Evolutionary conservation across 2,888 invertebrate species (phyloP), one percentile per base, ranked within the genome.

Genomic region (Syrphus vitripennis): DNA sequence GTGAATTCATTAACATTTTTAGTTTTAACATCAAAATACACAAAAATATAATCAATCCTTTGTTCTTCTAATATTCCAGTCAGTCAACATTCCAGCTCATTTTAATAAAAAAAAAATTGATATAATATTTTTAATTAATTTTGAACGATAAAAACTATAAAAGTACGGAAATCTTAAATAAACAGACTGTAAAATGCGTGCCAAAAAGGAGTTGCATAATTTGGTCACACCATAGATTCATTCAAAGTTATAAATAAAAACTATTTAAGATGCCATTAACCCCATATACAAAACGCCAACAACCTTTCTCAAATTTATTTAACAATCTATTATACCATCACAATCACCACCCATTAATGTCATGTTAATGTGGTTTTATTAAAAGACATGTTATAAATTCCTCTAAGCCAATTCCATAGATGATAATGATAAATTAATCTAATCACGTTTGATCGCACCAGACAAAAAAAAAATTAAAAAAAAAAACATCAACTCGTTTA

Each of bases 391-490:
- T 16, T 26, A 61, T 19, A 50, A 31, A 37, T 21, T 67, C 37
- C 31, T 65, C 78, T 70, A 63, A 59, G 19, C 3, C 29, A 4
- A 31, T 12, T 48, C 6, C 10, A 26, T 14, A 14, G 1, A 69
- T 72, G 42, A 16, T 19, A 12, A 69, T 72, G 42, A 16, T 19
- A 12, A 26, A 65, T 65, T 29, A 80, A 76, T 48, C 76, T 4
- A 24, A 67, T 80, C 84, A 84, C 84, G 84, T 84, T 31, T 59
- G 53, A 72, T 67, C 72, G 31, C 76, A 72, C 79, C 12, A 10
- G 57, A 63, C 29, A 48, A 74, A 78, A 83, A 29, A 29, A 29
- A 57, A 70, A 79, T 67, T 65, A 24, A 31, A 37, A 45, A 69
- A 12, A 78, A 40, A 77, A 67, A 34, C 21, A 61, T 63, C 40